Evolutionary conservation across 2,113 vertebrate species (phyloP), one percentile per base, ranked within the genome.

Genomic region (Ondatra zibethicus): DNA sequence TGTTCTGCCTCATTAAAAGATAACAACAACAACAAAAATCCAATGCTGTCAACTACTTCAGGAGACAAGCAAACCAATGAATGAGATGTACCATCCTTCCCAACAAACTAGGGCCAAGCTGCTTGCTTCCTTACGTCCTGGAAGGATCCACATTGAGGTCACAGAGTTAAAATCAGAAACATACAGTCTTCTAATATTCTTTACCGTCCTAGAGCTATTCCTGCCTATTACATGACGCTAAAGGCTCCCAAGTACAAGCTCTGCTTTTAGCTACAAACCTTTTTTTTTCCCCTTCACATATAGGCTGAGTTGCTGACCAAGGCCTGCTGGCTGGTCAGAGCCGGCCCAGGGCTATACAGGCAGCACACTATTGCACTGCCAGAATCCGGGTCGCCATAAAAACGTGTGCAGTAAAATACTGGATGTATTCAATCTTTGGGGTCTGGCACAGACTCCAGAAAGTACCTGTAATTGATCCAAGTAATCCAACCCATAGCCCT

Each of bases 121-220:
- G 92, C 97, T 98, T 98, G 92, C 97, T 97, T 95, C 94, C 97
- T 96, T 91, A 42, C 96, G 75, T 98, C 96, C 93, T 81, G 81
- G 89, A 92, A 97, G 81, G 95, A 98, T 97, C 95, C 98, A 72
- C 98, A 88, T 77, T 95, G 94, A 96, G 45, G 96, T 94, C 95
- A 95, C 76, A 95, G 92, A 97, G 75, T 97, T 97, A 97, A 98
- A 98, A 97, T 93, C 98, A 97, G 98, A 98, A 98, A 97, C 95
- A 89, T 85, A 89, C 33, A 92, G 72, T 89, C 95, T 72, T 63
- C n/a, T 33, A 96, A 93, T 87, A 70, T 72, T 72, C 96, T 88
- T 95, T 3, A 1, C 87, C 81, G 84, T 29, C 85, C 73, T 93
- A 36, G 1, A 93, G 58, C 87, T 95, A 94, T 92, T 92, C 91